phyloP scores from a whole-genome alignment of 2,113 vertebrate genomes.

The Alces alces region DNA sequence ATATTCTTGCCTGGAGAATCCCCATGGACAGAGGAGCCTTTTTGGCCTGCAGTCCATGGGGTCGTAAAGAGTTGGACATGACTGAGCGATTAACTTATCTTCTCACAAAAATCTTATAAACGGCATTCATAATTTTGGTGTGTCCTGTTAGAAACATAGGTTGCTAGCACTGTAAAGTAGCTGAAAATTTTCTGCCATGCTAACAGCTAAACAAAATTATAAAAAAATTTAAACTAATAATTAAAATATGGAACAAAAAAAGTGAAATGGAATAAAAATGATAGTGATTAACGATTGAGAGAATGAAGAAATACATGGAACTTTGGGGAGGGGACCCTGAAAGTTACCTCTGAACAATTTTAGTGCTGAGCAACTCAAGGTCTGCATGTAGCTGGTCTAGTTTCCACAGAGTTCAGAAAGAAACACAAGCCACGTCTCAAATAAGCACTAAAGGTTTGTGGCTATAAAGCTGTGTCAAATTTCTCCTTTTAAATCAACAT shows the following conservation, averaged over 20 bases:
- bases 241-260: neutral
- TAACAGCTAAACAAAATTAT: neutral
- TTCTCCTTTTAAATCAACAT: neutral
- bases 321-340: neutral
- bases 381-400: neutral
- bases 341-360: neutral
- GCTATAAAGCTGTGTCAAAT: neutral
- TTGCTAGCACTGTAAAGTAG: neutral
- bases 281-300: neutral
- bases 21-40: neutral
- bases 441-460: neutral
- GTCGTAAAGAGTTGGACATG: neutral
- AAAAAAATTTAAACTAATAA: neutral
- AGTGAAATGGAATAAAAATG: neutral
- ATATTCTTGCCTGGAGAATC: neutral
- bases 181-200: neutral
- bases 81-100: neutral
- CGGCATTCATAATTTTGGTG: neutral
- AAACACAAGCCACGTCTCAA: neutral
- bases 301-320: neutral
- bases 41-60: neutral
- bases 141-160: neutral
- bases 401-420: neutral
- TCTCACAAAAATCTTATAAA: neutral
- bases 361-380: neutral